Conservation (phyloP, 2,888 invertebrate genomes). For the Calephelis perditalis region DNA sequence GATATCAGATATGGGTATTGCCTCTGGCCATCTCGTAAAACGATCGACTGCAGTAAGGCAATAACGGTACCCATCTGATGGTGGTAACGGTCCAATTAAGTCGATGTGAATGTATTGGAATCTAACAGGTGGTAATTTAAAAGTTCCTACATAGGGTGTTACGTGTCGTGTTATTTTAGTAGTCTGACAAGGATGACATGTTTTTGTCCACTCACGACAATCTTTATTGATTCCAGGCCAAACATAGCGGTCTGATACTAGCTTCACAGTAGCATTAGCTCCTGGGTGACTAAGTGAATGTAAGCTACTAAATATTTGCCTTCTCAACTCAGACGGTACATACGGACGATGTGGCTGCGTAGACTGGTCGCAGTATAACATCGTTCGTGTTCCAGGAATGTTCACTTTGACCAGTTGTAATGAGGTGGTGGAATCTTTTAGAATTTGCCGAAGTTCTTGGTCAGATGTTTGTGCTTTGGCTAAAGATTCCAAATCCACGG, state of each 20-base stretch:
- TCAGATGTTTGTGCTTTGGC: slow-evolving; percentile 22
- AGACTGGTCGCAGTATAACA: no score
- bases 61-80: slow-evolving; percentile 36
- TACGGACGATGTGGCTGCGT: no score
- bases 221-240: no score
- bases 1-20: slow-evolving; percentile 37
- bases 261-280: no score
- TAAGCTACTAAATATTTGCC: no score
- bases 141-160: slow-evolving; percentile 32
- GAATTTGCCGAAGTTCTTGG: slow-evolving; percentile 14
- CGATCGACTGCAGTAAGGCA: slow-evolving; percentile 41
- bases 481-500: slow-evolving; percentile 17
- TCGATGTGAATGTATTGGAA: slow-evolving; percentile 43
- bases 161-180: no score
- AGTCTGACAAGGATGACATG: no score
- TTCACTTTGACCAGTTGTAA: slow-evolving; percentile 2
- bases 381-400: no score
- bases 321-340: no score
- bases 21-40: slow-evolving; percentile 37
- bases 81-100: slow-evolving; percentile 50
- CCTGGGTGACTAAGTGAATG: no score
- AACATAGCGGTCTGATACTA: no score
- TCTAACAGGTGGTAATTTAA: slow-evolving; percentile 29
- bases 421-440: slow-evolving; percentile 15
- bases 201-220: no score